Evolutionary conservation across 2,113 vertebrate genomes (phyloP), one percentile per base, ranked within the genome.

Genomic region (Ptilorrhoa leucosticta): DNA sequence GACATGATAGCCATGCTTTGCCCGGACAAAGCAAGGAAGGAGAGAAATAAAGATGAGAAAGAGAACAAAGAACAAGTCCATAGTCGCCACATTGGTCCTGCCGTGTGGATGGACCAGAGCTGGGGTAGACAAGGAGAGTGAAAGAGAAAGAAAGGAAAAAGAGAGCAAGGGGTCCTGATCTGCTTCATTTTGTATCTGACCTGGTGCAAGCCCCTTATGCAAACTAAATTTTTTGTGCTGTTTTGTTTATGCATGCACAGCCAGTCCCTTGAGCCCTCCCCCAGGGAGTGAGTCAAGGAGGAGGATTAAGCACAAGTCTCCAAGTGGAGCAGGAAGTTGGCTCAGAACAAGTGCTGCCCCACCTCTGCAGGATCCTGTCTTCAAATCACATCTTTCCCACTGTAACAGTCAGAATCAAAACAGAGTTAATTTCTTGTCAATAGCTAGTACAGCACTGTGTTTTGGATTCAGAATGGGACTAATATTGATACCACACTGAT

Each of bases 161-260:
- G 22, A 33, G 27, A 69, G 18, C 15, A 33, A 58, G 14, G 26
- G 17, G 15, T 44, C 22, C 33, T 31, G 9, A 60, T 33, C 11
- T 0, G 0, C 53, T 60, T 69, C 2, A 19, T 60, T 77, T 58
- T 44, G 15, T 33, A 21, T n/a, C 33, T 60, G 33, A 23, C 18
- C 9, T 12, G 33, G 18, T 28, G 17, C 33, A 15, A 33, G 22
- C 4, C 11, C 7, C 22, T 60, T 27, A 60, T 8, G 33, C 27
- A 44, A 60, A 33, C 22, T 13, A 33, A 18, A 19, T 13, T 33
- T 37, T 35, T 58, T 27, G 21, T 44, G 58, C 28, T 47, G 9
- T n/a, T 73, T 56, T 28, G 15, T n/a, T 28, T 5, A 24, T 47
- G 30, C 8, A 35, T n/a, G 23, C 9, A 39, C n/a, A 47, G n/a